Base-by-base conservation (phyloP, 2,797 vertebrate genomes). In the Glossophaga mutica region DNA sequence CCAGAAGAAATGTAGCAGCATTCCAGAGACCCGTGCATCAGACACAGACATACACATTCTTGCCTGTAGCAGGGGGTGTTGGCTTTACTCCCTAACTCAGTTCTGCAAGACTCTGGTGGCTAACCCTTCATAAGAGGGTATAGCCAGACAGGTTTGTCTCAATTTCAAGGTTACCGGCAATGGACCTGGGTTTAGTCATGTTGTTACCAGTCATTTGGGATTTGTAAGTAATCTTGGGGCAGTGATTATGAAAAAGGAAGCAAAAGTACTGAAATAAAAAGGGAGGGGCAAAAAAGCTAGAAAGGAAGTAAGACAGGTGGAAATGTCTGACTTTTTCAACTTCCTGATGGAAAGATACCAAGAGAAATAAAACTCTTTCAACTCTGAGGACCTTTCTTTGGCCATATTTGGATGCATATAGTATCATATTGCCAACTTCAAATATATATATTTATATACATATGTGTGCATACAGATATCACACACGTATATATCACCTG, bases 291-390 rank as follows among this genome's bases (percentile, higher is more conserved):
- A 12, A 39, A 46, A 39, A 37, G n/a, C 67, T 82, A 85, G 68
- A 77, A 93, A 94, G 71, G 91, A 96, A 95, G n/a, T 32, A 77
- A 82, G 81, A 84, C 88, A 95, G 87, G 90, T 97, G 37, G 82
- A 88, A 94, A 94, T 32, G 29, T 32, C 78, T 95, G 90, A 96
- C 92, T 96, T 95, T 94, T 96, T 96, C 92, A 96, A 95, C 86
- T 98, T 97, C 94, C 96, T 92, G 92, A 92, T 97, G 96, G 97
- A 97, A 96, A 97, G 74, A 94, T 95, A 96, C 94, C 65, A 92
- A 92, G 32, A 97, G 74, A 96, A 96, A 78, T 77, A 90, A 92
- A 95, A 93, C 19, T 71, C 42, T 83, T 84, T 18, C 0, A 50
- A 65, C 18, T 73, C 37, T 78, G 57, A 78, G 83, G 37, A 62